phyloP scores from a whole-genome alignment of 2,113 vertebrate genomes.

The Anolis sagrei region DNA sequence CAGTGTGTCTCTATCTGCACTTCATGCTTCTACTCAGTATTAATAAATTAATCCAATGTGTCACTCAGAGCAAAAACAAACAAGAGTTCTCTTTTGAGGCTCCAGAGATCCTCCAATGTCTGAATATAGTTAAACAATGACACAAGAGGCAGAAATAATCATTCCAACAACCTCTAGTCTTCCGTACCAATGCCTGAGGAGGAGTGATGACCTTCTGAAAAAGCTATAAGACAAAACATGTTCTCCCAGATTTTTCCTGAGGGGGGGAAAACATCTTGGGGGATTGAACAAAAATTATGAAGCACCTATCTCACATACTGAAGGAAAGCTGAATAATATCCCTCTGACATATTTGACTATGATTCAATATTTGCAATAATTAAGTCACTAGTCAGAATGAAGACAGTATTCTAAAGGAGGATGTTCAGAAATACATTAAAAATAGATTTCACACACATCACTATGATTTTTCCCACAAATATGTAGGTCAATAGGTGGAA shows the following conservation, averaged over 20 bases:
- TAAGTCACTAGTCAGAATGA: neutral
- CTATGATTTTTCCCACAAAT: neutral
- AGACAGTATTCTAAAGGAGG: neutral
- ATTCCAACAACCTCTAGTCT: neutral
- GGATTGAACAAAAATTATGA: neutral
- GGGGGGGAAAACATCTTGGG: neutral
- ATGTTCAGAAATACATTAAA: slow-evolving; percentile 8
- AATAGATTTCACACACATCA: neutral
- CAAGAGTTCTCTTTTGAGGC: neutral
- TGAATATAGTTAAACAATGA: slow-evolving; percentile 4
- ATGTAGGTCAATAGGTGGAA: neutral
- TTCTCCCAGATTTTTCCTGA: slow-evolving; percentile 29
- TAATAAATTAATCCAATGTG: neutral
- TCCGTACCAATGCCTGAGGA: neutral
- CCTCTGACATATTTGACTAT: neutral
- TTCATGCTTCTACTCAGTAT: slow-evolving; percentile 15
- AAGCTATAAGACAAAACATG: neutral
- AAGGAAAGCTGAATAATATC: neutral
- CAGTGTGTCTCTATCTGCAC: neutral
- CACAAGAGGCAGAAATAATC: neutral
- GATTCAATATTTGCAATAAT: neutral
- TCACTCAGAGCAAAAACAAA: slow-evolving; percentile 15
- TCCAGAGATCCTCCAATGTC: neutral
- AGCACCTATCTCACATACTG: neutral
- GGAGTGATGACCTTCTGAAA: slow-evolving; percentile 20